Evolutionary conservation across 64 coral and sea anemone species (phyloP).

Genomic region (Catalaphyllia jardinei): DNA sequence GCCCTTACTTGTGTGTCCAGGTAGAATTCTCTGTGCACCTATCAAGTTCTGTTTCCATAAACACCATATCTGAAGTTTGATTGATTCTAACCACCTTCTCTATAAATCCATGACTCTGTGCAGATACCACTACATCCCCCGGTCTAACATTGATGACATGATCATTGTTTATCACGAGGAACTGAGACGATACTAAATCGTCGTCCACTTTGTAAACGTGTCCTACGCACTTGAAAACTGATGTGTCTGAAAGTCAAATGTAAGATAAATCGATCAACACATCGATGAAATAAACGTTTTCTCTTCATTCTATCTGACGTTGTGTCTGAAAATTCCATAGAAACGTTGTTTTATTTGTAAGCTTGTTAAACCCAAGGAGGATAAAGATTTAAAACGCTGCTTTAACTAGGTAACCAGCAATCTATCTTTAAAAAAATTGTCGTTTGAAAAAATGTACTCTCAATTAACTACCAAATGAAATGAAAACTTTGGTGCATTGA

Average conservation of each 20-base stretch:
- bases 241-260: constrained; percentile 1
- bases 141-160: not conserved
- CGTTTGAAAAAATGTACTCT: too few relatives aligned
- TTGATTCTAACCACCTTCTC: constrained; percentile 48
- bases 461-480: too few relatives aligned
- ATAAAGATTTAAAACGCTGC: too few relatives aligned
- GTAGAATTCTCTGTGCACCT: constrained; percentile 48
- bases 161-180: constrained; percentile 38
- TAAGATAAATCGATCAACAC: not conserved
- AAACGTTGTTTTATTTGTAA: too few relatives aligned
- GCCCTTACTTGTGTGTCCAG: constrained; percentile 45
- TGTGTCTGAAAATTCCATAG: too few relatives aligned
- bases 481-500: too few relatives aligned
- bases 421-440: too few relatives aligned
- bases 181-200: constrained; percentile 23
- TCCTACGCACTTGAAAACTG: constrained; percentile 60
- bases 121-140: constrained; percentile 59
- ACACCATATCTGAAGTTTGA: constrained; percentile 20
- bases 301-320: too few relatives aligned
- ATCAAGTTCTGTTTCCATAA: constrained; percentile 55
- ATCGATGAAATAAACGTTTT: too few relatives aligned
- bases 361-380: too few relatives aligned
- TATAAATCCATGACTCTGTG: constrained; percentile 61
- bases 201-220: constrained; percentile 54
- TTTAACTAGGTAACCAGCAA: too few relatives aligned